Base-by-base conservation (phyloP, 2,888 invertebrate genomes). In the Myopa tessellatipennis region DNA sequence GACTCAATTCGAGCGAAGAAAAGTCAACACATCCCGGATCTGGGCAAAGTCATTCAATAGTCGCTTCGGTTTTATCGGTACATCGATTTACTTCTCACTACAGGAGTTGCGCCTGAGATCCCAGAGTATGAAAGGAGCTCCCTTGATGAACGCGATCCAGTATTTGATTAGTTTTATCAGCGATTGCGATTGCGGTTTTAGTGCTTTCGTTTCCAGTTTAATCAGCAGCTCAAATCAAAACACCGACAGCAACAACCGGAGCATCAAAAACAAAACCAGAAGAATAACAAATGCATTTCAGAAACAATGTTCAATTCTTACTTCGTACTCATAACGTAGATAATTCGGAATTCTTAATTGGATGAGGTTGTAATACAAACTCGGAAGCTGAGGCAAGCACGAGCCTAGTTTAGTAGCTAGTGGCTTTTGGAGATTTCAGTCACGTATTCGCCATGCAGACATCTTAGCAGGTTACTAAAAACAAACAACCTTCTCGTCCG, bases 401-500 rank as follows among this genome's bases (percentile, higher is more conserved):
- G 26, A 26, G 26, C 26, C 26, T 26, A 1, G 26, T 26, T 26
- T 26, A 26, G 26, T 26, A 26, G 26, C 2, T 38, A 55, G 26
- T 26, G 26, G 26, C 26, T 26, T 26, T 26, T 26, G 26, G 26
- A 26, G 26, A 26, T 26, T 26, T 26, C 26, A 26, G 40, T 77
- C 79, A 79, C 79, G 79, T 79, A 70, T 61, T 67, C 55, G 77
- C 77, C 73, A 79, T 77, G 79, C 77, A 79, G 79, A 70, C 77
- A 36, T 2, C 26, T 26, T 2, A 26, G 26, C 26, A 26, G 26
- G 26, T 2, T 26, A 26, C 26, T 26, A 26, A 26, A 26, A 26
- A 26, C 26, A 26, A 26, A 26, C 26, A 26, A 26, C 26, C 26
- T 26, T 26, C 26, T 26, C 26, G 26, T 26, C 26, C 26, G 26